A percentile compares a stretch with the other conserved stretches of the same genome.
These are phyloP conservation scores for Tetramorium bicarinatum DNA, from an alignment of 2,888 invertebrate species.

Conservation along the genomic window DNA sequence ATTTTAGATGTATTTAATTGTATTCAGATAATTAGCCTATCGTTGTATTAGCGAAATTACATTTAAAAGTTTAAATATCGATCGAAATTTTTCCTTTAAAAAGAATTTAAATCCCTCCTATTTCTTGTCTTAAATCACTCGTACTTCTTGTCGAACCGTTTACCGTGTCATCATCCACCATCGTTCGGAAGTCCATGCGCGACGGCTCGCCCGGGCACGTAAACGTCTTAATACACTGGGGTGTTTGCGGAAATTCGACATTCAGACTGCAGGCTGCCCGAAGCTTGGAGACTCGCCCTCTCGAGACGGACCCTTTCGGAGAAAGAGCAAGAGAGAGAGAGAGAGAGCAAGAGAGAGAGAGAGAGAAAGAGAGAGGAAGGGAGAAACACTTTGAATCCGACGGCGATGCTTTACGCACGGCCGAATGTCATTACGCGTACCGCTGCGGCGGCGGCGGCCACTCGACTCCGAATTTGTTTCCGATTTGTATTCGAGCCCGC, in stretches of 20 bases:
- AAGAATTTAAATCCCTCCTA: background rate
- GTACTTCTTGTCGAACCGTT: background rate
- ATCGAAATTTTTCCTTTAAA: background rate
- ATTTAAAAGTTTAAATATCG: background rate
- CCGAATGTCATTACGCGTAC: constrained; percentile 74
- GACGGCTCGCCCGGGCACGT: constrained; percentile 61
- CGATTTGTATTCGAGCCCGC: constrained; percentile 78
- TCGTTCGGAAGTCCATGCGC: background rate
- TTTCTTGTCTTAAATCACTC: background rate
- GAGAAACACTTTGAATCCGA: constrained; percentile 77
- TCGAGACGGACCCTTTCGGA: constrained; percentile 78
- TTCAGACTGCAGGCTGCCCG: constrained; percentile 77
- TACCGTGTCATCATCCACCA: background rate
- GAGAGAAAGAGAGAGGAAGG: background rate
- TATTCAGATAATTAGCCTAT: background rate
- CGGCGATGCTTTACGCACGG: constrained; percentile 81
- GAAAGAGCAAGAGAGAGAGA: background rate
- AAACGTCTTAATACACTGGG: constrained; percentile 82
- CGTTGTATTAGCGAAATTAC: too few relatives aligned
- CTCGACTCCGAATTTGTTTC: constrained; percentile 81
- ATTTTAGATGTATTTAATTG: background rate
- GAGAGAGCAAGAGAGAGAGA: background rate
- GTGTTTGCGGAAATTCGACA: constrained; percentile 81
- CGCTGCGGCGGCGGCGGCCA: constrained; percentile 58
- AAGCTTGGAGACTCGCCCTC: constrained; percentile 63